Evolutionary conservation across 2,113 vertebrate genomes (phyloP).

Genomic region (Fregata magnificens): DNA sequence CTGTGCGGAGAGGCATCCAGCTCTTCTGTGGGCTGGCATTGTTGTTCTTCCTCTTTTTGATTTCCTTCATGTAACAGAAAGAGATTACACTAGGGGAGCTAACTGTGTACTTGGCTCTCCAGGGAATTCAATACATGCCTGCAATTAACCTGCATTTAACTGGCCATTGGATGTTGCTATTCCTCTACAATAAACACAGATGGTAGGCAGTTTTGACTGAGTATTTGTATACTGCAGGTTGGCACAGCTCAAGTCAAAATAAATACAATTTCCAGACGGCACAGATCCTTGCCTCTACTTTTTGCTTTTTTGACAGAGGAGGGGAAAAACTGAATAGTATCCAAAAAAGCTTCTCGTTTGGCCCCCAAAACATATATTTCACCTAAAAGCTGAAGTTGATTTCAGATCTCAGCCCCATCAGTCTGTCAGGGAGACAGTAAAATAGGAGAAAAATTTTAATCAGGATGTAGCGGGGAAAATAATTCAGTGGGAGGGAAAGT

Average conservation of each 20-base stretch:
- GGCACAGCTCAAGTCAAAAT: constrained; percentile 63
- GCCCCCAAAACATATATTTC: constrained; percentile 22
- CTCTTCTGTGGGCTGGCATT: constrained; percentile 42
- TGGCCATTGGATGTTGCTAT: constrained; percentile 21
- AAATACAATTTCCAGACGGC: constrained; percentile 56
- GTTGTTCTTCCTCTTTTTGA: constrained; percentile 53
- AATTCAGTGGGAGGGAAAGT: constrained; percentile 44
- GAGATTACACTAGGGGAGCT: constrained; percentile 27
- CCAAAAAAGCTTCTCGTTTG: not conserved
- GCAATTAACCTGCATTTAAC: constrained; percentile 61
- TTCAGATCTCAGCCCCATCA: constrained; percentile 23
- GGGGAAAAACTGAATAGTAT: not conserved
- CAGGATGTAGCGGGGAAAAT: constrained; percentile 9
- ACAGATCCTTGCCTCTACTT: not conserved
- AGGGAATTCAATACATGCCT: constrained; percentile 7
- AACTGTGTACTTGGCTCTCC: not conserved
- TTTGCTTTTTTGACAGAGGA: not conserved
- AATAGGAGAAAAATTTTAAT: not conserved
- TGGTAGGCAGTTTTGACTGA: constrained; percentile 47
- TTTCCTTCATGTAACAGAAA: constrained; percentile 61
- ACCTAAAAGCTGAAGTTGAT: not conserved
- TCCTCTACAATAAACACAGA: constrained; percentile 52
- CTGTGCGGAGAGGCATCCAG: constrained; percentile 4
- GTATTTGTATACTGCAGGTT: constrained; percentile 59
- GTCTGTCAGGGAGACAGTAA: constrained; percentile 5